Conservation (phyloP, 2,113 vertebrate species). For the Bos indicus region DNA sequence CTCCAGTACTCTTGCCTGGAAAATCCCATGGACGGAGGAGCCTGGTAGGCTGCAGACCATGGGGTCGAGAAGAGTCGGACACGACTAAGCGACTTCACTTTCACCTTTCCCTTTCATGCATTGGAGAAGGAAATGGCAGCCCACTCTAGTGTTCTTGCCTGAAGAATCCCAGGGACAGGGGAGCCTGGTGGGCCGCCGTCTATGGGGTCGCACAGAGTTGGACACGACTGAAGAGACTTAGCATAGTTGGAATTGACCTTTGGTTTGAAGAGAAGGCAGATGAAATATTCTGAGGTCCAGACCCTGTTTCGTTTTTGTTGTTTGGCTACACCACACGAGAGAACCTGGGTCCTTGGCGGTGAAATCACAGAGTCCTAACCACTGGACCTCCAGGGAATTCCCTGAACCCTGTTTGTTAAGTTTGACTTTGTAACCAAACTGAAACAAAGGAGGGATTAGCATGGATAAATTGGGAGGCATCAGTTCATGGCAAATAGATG, state of each 20-base stretch:
- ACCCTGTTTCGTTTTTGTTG: neutral
- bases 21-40: too few species aligned
- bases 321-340: neutral
- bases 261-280: neutral
- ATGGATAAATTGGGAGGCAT: neutral
- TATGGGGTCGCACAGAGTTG: too few species aligned
- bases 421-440: slow-evolving; percentile 12
- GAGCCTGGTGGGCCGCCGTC: too few species aligned
- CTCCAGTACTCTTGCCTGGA: too few species aligned
- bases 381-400: neutral
- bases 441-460: neutral
- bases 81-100: too few species aligned
- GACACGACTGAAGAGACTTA: too few species aligned
- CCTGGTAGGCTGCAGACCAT: too few species aligned
- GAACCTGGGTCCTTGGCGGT: neutral
- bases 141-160: too few species aligned
- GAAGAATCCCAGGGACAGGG: too few species aligned
- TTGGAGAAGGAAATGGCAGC: too few species aligned
- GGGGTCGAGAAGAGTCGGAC: too few species aligned
- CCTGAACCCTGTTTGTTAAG: neutral
- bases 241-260: slow-evolving; percentile 5
- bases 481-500: neutral
- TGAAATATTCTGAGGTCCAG: neutral
- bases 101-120: too few species aligned
- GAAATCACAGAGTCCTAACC: neutral